Evolutionary conservation across 2,797 vertebrate species (phyloP), one percentile per base, ranked within the genome.

Genomic region (Cephalopachus bancanus): DNA sequence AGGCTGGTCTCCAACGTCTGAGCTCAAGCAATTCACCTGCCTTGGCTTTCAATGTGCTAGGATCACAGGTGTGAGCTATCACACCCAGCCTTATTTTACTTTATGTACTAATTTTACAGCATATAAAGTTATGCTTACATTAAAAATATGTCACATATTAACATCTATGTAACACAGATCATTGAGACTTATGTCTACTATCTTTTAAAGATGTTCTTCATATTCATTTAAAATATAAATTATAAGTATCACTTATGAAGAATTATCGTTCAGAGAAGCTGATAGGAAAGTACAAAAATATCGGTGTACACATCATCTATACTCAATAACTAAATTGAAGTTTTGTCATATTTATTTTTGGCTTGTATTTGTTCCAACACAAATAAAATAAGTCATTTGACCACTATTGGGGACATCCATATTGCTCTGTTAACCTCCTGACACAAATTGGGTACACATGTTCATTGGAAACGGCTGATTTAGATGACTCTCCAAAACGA

Each of bases 141-240:
- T 59, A 72, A 91, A 89, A 91, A 59, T 55, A 37, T 37, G 15
- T 91, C 28, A 84, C 16, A 64, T 17, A 7, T 49, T 84, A 90
- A 81, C 30, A 94, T 87, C 97, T 86, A 75, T 14, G 81, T 81
- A 65, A 33, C 65, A n/a, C 57, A 96, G n/a, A 30, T 26, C 76
- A 30, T 37, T 55, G 67, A 95, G 26, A 87, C 44, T 84, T 51
- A 16, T 67, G 15, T 28, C 65, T 88, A 53, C 7, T 59, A 16
- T n/a, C 33, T 97, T 95, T 96, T 80, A 91, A 97, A 97, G 10
- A 74, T 62, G 14, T 17, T 75, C 69, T 92, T 91, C 57, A 88
- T 65, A 90, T 90, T 90, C 49, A 94, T 65, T 83, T 92, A 88
- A 95, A 97, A 84, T 15, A 79, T 74, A 37, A 60, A 94, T 33